Evolutionary conservation across 2,797 vertebrate species (phyloP).

Genomic region (Pyrocephalus nanus): DNA sequence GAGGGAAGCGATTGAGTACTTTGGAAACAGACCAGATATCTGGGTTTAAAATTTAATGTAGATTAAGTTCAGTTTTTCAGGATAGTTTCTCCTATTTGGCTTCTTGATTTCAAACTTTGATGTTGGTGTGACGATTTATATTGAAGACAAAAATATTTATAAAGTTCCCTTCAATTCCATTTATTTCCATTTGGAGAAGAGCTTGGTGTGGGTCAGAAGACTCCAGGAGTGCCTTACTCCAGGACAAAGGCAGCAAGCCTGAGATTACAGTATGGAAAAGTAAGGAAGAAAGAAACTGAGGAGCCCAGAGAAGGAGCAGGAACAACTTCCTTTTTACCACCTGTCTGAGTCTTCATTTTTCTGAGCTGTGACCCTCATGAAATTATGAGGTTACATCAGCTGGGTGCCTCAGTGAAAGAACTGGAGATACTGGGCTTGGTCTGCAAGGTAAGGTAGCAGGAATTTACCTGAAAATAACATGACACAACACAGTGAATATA

Average conservation of each 20-base stretch:
- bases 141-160: not conserved
- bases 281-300: not conserved
- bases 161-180: not conserved
- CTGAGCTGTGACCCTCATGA: not conserved
- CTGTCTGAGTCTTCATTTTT: not conserved
- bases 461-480: not conserved
- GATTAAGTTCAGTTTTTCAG: not conserved
- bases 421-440: not conserved
- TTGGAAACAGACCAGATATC: not conserved
- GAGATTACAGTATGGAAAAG: not conserved
- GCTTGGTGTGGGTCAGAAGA: not conserved
- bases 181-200: not conserved
- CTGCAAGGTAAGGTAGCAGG: not conserved
- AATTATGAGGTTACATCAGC: not conserved
- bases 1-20: not conserved
- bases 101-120: not conserved
- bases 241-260: not conserved
- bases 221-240: not conserved
- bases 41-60: not conserved
- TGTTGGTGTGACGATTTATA: not conserved
- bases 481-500: not conserved
- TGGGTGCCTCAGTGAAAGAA: not conserved
- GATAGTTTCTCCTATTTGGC: not conserved
- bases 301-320: not conserved
- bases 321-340: not conserved